Evolutionary conservation across 2,113 vertebrate genomes (phyloP), one percentile per base, ranked within the genome.

Genomic region (Hippocampus mohnikei): DNA sequence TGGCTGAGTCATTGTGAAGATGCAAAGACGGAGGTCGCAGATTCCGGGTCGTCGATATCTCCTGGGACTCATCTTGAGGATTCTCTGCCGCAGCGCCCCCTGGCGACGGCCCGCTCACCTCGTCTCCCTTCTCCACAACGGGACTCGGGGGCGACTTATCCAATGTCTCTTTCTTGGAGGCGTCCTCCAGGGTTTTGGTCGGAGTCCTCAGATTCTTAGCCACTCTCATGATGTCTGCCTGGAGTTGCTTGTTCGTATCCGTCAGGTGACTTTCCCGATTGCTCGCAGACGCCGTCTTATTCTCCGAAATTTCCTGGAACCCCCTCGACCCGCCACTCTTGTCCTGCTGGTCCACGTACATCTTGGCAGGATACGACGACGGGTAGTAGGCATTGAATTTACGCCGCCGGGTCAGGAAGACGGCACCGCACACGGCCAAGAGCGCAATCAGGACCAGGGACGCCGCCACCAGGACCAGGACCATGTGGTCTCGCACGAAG

Each of bases 301-400:
- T 92, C 18, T 93, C 95, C 0, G 95, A 94, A 50, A 96, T 91
- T 65, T 97, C 95, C 0, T 74, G 88, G 84, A 98, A 98, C 16
- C 71, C 81, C 8, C 85, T 92, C 3, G 81, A 15, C 0, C 94
- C 95, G 7, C 96, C 96, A 0, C 66, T 84, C 78, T 94, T 94
- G 84, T 98, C 96, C 13, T 77, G 80, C 81, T 94, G 85, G 21
- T 98, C 95, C 80, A 98, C 96, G 0, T 98, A 98, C 88, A 96
- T 96, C 84, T 94, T 94, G 27, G 93, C 92, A 3, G 96, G 95
- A 74, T 95, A 98, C 12, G 95, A 94, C 0, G 94, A 94, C 0
- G 96, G 96, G 77, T 98, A 97, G 80, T 98, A 98, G 58, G 95
- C 93, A 0, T 93, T 95, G 7, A 93, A 93, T 72, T 95, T 95